Evolutionary conservation across 2,888 invertebrate genomes (phyloP), one percentile per base, ranked within the genome.

Genomic region (Candidula unifasciata): DNA sequence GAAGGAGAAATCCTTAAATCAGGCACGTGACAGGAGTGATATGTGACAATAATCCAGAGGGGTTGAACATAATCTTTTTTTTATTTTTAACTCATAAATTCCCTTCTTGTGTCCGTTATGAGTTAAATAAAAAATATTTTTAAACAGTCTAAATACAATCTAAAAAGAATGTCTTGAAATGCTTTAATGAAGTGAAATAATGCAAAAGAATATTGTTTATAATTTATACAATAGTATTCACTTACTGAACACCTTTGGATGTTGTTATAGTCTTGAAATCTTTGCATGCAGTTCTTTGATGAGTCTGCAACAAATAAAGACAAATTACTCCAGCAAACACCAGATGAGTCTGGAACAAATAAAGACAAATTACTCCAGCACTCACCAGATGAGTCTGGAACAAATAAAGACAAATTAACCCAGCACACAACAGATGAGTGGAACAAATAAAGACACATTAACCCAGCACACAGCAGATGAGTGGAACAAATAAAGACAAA

Each of bases 231-330:
- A 44, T 44, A 78, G 18, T n/a, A 24, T 44, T 1, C 27, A 82
- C 82, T 82, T 68, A 82, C 82, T 82, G 82, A 24, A 82, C 73
- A 30, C 64, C 76, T 68, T 82, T 82, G 3, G 82, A 82, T 0
- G 82, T 52, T n/a, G 82, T 82, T 66, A 82, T 68, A 76, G 54
- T 30, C 37, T 82, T 82, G 77, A 82, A 82, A 44, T 82, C 82
- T 52, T 60, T 76, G 35, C 60, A 73, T 21, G 76, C 52, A 16
- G 54, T 77, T 77, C 52, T 82, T 64, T 27, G 66, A 16, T 68
- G 3, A 18, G 76, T 77, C 82, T 82, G 82, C 27, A 77, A 80
- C 6, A 30, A 6, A 60, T 16, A 21, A 60, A 16, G 60, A n/a
- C 21, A 60, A n/a, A n/a, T 24, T n/a, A n/a, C n/a, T n/a, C n/a